Evolutionary conservation across 2,797 vertebrate species (phyloP).

Genomic region (Halcyon chelicuti): DNA sequence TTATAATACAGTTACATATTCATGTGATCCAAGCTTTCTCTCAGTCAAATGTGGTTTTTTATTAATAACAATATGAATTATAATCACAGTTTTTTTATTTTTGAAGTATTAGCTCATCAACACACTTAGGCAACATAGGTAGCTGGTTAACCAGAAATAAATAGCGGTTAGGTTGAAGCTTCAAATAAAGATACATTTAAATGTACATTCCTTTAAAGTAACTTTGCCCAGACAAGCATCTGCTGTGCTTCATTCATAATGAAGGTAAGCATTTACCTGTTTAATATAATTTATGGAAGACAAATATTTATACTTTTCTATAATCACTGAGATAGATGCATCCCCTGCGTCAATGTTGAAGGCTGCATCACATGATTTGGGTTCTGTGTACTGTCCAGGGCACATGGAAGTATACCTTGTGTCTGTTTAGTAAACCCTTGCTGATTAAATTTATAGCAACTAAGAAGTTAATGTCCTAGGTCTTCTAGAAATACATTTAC

Average conservation of each 20-base stretch:
- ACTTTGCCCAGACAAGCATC: background rate
- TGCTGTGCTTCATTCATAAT: background rate
- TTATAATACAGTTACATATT: conserved; percentile 17
- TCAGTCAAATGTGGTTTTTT: background rate
- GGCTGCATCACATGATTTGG: background rate
- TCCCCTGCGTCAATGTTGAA: background rate
- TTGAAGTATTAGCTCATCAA: background rate
- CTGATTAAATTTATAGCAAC: background rate
- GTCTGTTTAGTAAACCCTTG: background rate
- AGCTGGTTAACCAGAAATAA: background rate
- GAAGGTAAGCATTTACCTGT: background rate
- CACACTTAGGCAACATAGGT: background rate
- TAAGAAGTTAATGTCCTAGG: background rate
- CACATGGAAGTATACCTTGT: fast-evolving
- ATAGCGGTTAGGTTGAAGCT: background rate
- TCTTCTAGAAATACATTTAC: background rate
- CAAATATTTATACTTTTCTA: background rate
- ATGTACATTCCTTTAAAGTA: background rate
- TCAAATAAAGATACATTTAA: background rate
- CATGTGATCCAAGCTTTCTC: background rate
- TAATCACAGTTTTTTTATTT: background rate
- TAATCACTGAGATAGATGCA: background rate
- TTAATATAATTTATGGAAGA: background rate
- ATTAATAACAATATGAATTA: conserved; percentile 10
- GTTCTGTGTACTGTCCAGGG: background rate